phyloP scores from a whole-genome alignment of 2,113 vertebrate genomes.

The Megaceryle torquata region DNA sequence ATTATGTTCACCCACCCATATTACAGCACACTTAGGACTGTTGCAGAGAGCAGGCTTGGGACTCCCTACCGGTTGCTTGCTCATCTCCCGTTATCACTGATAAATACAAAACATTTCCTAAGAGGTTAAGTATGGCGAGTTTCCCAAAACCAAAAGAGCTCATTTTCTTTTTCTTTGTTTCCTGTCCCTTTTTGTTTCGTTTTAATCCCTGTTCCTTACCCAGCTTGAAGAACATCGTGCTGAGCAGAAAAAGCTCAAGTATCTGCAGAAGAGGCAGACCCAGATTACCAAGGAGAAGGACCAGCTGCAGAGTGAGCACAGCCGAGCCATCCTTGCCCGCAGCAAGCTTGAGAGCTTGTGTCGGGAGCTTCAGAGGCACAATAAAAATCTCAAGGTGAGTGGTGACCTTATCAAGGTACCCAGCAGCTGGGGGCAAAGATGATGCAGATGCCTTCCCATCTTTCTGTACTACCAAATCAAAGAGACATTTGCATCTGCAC shows the following conservation, averaged over 20 bases:
- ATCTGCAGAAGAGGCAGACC: slow-evolving; percentile 80
- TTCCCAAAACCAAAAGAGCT: neutral
- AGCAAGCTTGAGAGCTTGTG: slow-evolving; percentile 90
- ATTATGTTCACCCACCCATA: neutral
- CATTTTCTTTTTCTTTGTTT: neutral
- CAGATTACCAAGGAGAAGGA: slow-evolving; percentile 85
- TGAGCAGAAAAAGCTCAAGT: slow-evolving; percentile 80
- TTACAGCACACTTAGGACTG: neutral
- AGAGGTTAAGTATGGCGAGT: neutral
- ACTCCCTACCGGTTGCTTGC: neutral
- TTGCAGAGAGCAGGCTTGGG: neutral
- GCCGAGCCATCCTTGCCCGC: slow-evolving; percentile 82
- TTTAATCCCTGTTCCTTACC: neutral
- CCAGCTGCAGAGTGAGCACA: slow-evolving; percentile 85
- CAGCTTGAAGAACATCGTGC: slow-evolving; percentile 81
- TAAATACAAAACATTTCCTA: neutral
- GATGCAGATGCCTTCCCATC: neutral
- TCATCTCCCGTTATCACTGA: neutral
- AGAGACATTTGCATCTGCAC: neutral
- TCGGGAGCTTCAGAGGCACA: slow-evolving; percentile 88
- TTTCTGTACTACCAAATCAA: neutral
- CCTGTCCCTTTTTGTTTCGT: neutral
- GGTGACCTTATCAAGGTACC: neutral
- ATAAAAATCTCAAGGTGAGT: slow-evolving; percentile 86
- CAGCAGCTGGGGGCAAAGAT: neutral